Evolutionary conservation across 1,140 invertebrate species (phyloP).

Genomic region (Lordiphosa mommai): DNA sequence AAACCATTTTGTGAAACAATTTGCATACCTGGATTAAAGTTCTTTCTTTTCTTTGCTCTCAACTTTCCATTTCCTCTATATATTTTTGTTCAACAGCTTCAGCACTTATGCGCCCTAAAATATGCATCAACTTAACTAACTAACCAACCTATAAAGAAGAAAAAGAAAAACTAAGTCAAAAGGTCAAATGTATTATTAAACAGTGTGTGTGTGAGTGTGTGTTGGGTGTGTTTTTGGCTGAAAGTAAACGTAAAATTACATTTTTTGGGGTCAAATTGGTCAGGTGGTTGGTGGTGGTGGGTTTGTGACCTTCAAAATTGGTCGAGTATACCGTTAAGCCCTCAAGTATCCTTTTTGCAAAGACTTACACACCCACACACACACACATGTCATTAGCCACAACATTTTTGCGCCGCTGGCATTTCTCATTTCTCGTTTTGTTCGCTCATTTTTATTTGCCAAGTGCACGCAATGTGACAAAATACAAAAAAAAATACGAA

Average conservation of each 20-base stretch:
- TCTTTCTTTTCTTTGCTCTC: no score
- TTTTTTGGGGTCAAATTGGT: slow-evolving; percentile 44
- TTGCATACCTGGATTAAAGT: no score
- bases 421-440: slow-evolving; percentile 1
- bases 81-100: neutral
- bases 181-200: slow-evolving; percentile 72
- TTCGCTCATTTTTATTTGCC: slow-evolving; percentile 55
- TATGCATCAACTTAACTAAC: neutral
- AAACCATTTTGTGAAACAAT: no score
- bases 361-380: slow-evolving; percentile 15
- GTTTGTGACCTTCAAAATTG: slow-evolving; percentile 64
- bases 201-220: slow-evolving; percentile 14
- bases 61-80: slow-evolving; percentile 1
- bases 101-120: no score
- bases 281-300: slow-evolving; percentile 27
- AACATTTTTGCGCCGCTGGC: slow-evolving; percentile 57
- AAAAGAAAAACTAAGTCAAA: slow-evolving; percentile 60
- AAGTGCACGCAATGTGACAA: slow-evolving; percentile 72
- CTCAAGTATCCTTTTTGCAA: slow-evolving; percentile 64
- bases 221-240: slow-evolving; percentile 27
- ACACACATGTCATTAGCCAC: slow-evolving; percentile 47
- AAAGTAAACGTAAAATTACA: slow-evolving; percentile 30
- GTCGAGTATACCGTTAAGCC: slow-evolving; percentile 53
- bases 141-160: no score
- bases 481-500: slow-evolving; percentile 4